Percentiles rank a stretch among this genome's conserved stretches.
Evolutionary conservation across 2,797 vertebrate genomes (phyloP).

Genomic region (Fratercula arctica): DNA sequence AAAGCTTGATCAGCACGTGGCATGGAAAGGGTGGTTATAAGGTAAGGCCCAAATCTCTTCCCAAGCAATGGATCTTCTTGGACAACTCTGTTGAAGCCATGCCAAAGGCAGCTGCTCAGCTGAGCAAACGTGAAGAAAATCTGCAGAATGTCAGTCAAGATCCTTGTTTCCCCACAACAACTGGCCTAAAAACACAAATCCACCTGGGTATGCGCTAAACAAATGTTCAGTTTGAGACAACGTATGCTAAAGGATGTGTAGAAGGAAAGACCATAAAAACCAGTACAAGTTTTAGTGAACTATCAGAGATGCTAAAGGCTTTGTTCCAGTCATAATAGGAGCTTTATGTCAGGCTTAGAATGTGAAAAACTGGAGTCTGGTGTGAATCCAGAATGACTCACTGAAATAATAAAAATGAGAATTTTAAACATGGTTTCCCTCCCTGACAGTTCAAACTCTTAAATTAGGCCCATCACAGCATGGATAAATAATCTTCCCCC

Average conservation of each 20-base stretch:
- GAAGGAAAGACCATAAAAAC: not conserved
- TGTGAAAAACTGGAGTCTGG: not conserved
- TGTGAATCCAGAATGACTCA: not conserved
- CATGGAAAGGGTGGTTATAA: not conserved
- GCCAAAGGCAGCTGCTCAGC: conserved; percentile 26
- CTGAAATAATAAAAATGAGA: not conserved
- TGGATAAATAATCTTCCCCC: not conserved
- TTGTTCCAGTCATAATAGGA: not conserved
- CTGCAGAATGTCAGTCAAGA: conserved; percentile 46
- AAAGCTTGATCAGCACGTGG: not conserved
- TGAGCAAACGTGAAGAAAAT: conserved; percentile 13
- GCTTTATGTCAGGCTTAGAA: not conserved
- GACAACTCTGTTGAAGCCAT: not conserved
- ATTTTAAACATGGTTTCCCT: not conserved
- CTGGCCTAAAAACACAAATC: conserved; percentile 51
- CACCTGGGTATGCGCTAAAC: rapidly evolving
- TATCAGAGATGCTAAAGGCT: not conserved
- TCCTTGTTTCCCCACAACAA: conserved; percentile 55
- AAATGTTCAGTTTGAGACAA: not conserved
- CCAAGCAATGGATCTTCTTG: not conserved
- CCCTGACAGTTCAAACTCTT: not conserved
- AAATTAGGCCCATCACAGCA: not conserved
- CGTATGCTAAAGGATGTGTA: not conserved
- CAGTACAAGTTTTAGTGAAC: not conserved
- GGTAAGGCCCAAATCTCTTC: not conserved